phyloP scores from a whole-genome alignment of 2,113 vertebrate species.

The Grammomys dolichurus region DNA sequence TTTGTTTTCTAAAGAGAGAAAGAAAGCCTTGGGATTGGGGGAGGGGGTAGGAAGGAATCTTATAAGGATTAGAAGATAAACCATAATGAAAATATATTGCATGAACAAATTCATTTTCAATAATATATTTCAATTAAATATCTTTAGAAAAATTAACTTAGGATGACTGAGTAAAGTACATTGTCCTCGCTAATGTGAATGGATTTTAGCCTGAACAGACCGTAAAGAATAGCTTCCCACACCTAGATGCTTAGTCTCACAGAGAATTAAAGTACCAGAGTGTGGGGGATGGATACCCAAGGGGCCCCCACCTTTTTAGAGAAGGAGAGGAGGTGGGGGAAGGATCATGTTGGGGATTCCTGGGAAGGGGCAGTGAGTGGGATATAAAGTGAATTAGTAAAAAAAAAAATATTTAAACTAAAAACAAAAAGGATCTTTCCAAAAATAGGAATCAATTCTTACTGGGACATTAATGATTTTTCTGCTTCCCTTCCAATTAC shows the following conservation, averaged over 20 bases:
- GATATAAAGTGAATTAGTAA: too few relatives aligned
- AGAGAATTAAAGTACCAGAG: too few relatives aligned
- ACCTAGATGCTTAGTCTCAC: too few relatives aligned
- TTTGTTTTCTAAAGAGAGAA: neutral
- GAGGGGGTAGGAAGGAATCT: neutral
- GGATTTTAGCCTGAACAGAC: neutral
- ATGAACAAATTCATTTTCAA: neutral
- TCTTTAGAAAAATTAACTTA: neutral
- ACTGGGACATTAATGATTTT: neutral
- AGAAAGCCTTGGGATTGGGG: neutral
- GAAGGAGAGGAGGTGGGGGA: too few relatives aligned
- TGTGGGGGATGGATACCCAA: too few relatives aligned
- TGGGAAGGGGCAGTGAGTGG: too few relatives aligned
- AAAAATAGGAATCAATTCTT: neutral
- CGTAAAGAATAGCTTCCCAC: neutral
- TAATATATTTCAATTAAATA: neutral
- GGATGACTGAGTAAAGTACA: neutral
- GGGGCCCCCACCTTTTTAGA: too few relatives aligned
- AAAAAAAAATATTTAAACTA: too few relatives aligned
- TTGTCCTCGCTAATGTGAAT: neutral
- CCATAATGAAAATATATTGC: neutral
- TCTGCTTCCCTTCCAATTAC: too few relatives aligned
- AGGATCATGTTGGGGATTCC: too few relatives aligned
- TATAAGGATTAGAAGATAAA: neutral
- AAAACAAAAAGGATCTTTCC: neutral